Percentiles rank a stretch among this genome's conserved stretches.
These are phyloP conservation scores for Catharus fuscescens DNA, from an alignment of 2,113 vertebrate species.

Conservation along the genomic window DNA sequence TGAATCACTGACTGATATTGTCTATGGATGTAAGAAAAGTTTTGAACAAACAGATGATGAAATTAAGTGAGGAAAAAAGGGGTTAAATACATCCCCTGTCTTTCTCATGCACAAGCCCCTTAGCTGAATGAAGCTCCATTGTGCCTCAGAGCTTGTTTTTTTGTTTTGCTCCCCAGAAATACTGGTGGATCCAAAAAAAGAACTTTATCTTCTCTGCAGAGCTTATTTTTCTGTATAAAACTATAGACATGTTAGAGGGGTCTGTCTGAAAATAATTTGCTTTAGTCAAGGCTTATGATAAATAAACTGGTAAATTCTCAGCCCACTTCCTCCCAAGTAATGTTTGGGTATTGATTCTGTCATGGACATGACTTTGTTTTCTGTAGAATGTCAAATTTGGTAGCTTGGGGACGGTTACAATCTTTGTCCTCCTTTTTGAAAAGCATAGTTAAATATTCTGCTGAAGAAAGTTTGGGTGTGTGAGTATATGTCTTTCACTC, in stretches of 20 bases:
- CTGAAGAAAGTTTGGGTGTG: background rate
- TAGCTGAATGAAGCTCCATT: background rate
- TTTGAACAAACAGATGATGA: background rate
- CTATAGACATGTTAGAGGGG: background rate
- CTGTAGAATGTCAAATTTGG: background rate
- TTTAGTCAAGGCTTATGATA: background rate
- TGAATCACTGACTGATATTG: background rate
- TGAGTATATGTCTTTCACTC: background rate
- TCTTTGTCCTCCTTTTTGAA: background rate
- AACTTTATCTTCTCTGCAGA: background rate
- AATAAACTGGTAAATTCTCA: background rate
- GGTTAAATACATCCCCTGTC: rapidly evolving
- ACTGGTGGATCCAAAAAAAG: background rate
- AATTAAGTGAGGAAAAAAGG: background rate
- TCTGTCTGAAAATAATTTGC: background rate
- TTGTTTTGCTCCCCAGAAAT: rapidly evolving
- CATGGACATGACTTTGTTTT: background rate
- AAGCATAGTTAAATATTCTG: background rate
- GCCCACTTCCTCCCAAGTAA: background rate
- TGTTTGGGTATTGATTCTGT: background rate
- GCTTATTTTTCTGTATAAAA: background rate
- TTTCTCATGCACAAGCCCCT: background rate
- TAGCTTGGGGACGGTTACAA: background rate
- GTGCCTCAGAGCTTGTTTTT: background rate
- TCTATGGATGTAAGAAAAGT: background rate